phyloP scores from a whole-genome alignment of 2,888 invertebrate genomes.

The Noctua comes region DNA sequence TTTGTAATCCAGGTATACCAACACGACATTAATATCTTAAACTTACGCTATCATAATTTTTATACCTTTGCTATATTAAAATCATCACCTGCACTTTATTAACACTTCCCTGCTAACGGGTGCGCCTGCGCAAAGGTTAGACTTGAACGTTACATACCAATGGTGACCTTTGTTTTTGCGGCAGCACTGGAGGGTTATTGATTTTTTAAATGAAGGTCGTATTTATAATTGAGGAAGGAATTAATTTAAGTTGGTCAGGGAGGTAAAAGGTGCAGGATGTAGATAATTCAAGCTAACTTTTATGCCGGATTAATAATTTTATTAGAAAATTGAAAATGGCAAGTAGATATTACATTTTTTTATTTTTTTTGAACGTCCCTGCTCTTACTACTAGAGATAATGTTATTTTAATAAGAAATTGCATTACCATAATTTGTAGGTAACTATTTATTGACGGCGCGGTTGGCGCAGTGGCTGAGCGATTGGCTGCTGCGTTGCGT shows the following conservation, averaged over 20 bases:
- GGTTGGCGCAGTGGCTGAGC: no score
- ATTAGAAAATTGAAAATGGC: not conserved
- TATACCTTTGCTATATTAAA: slow-evolving; percentile 22
- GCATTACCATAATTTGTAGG: no score
- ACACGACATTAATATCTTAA: not conserved
- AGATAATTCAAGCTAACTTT: not conserved
- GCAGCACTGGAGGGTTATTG: slow-evolving; percentile 45
- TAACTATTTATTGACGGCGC: no score
- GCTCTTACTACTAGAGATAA: no score
- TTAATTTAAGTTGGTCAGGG: slow-evolving; percentile 9
- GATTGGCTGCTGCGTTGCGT: no score
- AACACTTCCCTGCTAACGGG: slow-evolving; percentile 41
- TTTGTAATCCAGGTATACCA: no score
- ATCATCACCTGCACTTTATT: slow-evolving; percentile 54
- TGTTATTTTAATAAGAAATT: not conserved
- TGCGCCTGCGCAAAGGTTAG: slow-evolving; percentile 76
- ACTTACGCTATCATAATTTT: not conserved
- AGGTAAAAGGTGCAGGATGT: slow-evolving; percentile 17
- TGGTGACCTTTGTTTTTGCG: slow-evolving; percentile 73
- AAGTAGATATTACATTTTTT: no score
- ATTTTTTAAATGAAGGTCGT: slow-evolving; percentile 56
- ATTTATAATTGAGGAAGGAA: slow-evolving; percentile 16
- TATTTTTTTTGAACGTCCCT: no score
- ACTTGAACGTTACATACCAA: slow-evolving; percentile 77
- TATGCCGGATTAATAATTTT: not conserved